A percentile compares a stretch with the other conserved stretches of the same genome.
phyloP scores from a whole-genome alignment of 2,797 vertebrate genomes.

The Sebastolobus alascanus region DNA sequence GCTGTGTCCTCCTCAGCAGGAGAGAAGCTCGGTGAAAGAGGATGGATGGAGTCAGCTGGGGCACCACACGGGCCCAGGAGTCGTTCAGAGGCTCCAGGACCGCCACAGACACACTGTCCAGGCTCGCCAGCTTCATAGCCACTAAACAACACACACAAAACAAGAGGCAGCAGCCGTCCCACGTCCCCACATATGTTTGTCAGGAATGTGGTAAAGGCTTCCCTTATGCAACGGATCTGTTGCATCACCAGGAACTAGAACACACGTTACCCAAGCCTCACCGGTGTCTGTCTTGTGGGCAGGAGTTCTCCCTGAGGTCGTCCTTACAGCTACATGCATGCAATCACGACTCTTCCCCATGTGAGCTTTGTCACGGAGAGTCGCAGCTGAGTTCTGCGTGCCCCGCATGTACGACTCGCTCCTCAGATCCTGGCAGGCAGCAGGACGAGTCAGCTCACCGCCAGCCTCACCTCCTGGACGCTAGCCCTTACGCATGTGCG shows the following conservation, averaged over 20 bases:
- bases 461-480: conserved; percentile 66
- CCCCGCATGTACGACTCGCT: conserved; percentile 9
- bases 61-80: conserved; percentile 60
- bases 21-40: conserved; percentile 29
- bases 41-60: conserved; percentile 83
- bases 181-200: conserved; percentile 49
- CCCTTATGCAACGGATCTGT: conserved; percentile 52
- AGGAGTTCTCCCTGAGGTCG: conserved; percentile 79
- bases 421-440: conserved; percentile 31
- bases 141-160: conserved; percentile 47
- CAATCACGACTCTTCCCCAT: neutral
- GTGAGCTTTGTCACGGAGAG: conserved; percentile 58
- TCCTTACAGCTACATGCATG: conserved; percentile 80
- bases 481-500: conserved; percentile 78
- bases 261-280: conserved; percentile 80
- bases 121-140: conserved; percentile 80
- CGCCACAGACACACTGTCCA: conserved; percentile 70
- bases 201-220: conserved; percentile 72
- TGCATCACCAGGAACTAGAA: conserved; percentile 72
- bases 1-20: conserved; percentile 21
- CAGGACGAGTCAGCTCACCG: conserved; percentile 52
- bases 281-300: conserved; percentile 74
- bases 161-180: conserved; percentile 38
- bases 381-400: conserved; percentile 38
- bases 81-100: conserved; percentile 61